Evolutionary conservation across 2,797 vertebrate species (phyloP), one percentile per base, ranked within the genome.

Genomic region (Centropyge bicolor): DNA sequence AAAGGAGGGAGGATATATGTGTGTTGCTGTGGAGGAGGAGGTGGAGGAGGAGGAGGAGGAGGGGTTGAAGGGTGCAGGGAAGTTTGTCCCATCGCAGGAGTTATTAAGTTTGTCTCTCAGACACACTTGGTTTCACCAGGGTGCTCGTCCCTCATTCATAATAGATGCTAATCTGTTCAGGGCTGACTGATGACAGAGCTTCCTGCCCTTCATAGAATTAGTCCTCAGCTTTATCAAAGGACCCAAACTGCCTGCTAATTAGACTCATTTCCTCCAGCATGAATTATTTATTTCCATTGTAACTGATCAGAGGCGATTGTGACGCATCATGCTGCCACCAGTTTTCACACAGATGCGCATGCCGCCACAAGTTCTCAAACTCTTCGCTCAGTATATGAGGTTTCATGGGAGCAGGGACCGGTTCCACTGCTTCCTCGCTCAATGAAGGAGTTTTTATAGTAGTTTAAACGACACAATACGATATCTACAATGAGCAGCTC

Each of bases 161-260:
- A 97, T 96, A 97, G 97, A 98, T 98, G 97, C 96, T 98, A 97
- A 99, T 98, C 97, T 97, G 96, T 96, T 96, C 96, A 96, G 96
- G 96, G 97, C 96, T 98, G 97, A 97, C 96, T 97, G 97, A 97
- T 97, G 97, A 97, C 97, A 97, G 96, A 96, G 96, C 95, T 97
- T 97, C 96, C 97, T 98, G 97, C 97, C 97, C 97, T 97, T 97
- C 96, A 97, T 94, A 96, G 96, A 97, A 97, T 97, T 96, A 97
- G 96, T 96, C 96, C 96, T 95, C 94, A 91, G 95, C 95, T 97
- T 97, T 97, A 98, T 98, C 97, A 97, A 97, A 97, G 96, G 96
- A 97, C 95, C 96, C 96, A 97, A 97, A 97, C 97, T 97, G 98
- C 97, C 96, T 98, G 97, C 97, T 99, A 99, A 99, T 99, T 98